A percentile compares a stretch with the other conserved stretches of the same genome.
These are phyloP conservation scores for Melanaphis sacchari DNA, from an alignment of 1,140 invertebrate species.

Conservation along the genomic window DNA sequence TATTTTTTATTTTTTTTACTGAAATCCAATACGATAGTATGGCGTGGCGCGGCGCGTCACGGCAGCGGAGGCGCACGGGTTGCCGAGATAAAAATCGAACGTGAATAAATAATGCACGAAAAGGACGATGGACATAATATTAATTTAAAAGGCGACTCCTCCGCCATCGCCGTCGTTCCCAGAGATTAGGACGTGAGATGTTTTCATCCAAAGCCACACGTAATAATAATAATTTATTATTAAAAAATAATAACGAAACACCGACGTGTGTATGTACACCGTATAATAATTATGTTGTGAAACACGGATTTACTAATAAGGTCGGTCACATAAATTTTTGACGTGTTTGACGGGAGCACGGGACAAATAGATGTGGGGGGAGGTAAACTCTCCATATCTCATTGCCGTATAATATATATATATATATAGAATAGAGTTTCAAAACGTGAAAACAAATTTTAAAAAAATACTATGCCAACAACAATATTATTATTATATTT, in stretches of 20 bases:
- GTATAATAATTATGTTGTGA: constrained; percentile 54
- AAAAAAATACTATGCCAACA: not conserved
- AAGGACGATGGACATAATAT: constrained; percentile 49
- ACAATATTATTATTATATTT: not conserved
- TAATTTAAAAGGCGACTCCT: constrained; percentile 49
- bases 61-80: constrained; percentile 33
- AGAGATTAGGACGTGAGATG: constrained; percentile 57
- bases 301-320: constrained; percentile 57
- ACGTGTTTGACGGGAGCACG: not conserved
- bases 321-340: constrained; percentile 57
- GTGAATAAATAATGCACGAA: constrained; percentile 52
- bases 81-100: constrained; percentile 55
- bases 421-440: not conserved
- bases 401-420: no score
- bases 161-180: no score
- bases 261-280: not conserved
- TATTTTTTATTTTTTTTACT: not conserved
- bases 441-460: not conserved
- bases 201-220: constrained; percentile 46
- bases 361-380: not conserved
- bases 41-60: not conserved
- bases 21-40: constrained; percentile 34
- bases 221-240: constrained; percentile 58
- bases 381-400: not conserved
- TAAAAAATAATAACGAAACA: constrained; percentile 57